Evolutionary conservation across 1,140 invertebrate genomes (phyloP), one percentile per base, ranked within the genome.

Genomic region (Heliconius hewitsoni): DNA sequence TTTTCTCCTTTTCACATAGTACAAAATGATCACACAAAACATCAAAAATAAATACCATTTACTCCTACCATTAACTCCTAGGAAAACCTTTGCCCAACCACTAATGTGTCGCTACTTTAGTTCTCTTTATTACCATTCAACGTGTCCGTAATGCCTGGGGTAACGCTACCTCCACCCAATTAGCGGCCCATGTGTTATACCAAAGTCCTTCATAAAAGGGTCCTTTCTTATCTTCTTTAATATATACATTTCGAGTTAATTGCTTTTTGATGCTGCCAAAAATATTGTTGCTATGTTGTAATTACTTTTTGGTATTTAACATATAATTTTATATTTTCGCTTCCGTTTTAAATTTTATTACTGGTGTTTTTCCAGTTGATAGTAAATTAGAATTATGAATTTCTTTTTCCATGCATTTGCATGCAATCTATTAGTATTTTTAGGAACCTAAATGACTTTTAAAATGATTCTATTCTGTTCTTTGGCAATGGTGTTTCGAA

Each of bases 161-260:
- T 66, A 66, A 66, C 60, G 60, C 60, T 66, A n/a, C 60, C 60
- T 66, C 60, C 60, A 66, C 60, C 60, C 60, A 66, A 66, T 66
- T 66, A 66, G 60, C 60, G 60, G 60, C 60, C 27, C 60, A 66
- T 66, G 60, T 66, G 60, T 66, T 66, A 30, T 66, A 66, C 60
- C 60, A 30, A 66, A 66, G 60, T 66, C 27, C 60, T 66, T 30
- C 60, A 27, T 66, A 66, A 66, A 66, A 66, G 60, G 60, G 60
- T 66, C 60, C 27, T 66, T 66, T 30, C 60, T 66, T 66, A 30
- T 66, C 60, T 66, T 66, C 60, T 66, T 66, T 27, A 27, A 66
- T 66, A 30, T 30, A 66, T 66, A 66, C 23, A 66, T 66, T 66
- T 30, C 8, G 13, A 27, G 60, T 66, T 66, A 66, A 66, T 30